A percentile compares a stretch with the other conserved stretches of the same genome.
Evolutionary conservation across 23 tunicate species (phyloP).

Genomic region (Oikopleura dioica): DNA sequence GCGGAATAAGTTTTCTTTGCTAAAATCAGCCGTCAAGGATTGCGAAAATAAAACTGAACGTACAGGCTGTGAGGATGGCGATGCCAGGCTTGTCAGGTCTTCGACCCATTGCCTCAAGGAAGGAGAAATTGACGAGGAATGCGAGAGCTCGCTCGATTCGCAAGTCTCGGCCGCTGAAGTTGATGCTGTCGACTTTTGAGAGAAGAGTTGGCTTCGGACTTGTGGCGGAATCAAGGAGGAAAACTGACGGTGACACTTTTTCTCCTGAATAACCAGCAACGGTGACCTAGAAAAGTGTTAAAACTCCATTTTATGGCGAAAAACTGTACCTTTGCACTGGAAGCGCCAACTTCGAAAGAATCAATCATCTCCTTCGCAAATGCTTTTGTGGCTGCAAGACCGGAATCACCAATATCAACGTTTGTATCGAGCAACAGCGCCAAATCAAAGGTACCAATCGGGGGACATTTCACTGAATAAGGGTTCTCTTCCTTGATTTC

Average conservation of each 20-base stretch:
- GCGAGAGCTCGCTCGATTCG: conserved; percentile 8
- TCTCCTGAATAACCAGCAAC: conserved; percentile 11
- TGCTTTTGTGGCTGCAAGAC: background rate
- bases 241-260: conserved; percentile 1
- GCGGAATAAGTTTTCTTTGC: background rate
- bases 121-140: background rate
- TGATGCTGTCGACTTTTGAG: background rate
- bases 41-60: background rate
- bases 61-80: background rate
- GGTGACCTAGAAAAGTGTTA: too few species aligned
- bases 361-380: background rate
- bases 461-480: conserved; percentile 8
- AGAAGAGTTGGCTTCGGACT: background rate
- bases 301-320: too few species aligned
- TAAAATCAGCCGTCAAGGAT: background rate
- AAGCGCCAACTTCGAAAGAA: background rate
- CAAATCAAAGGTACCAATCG: background rate
- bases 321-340: background rate
- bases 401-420: background rate
- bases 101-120: conserved; percentile 7
- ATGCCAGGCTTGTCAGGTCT: conserved; percentile 9
- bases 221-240: background rate
- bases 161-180: background rate
- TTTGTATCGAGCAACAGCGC: background rate
- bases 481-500: too few species aligned